Evolutionary conservation across 2,113 vertebrate genomes (phyloP).

Genomic region (Okapia johnstoni): DNA sequence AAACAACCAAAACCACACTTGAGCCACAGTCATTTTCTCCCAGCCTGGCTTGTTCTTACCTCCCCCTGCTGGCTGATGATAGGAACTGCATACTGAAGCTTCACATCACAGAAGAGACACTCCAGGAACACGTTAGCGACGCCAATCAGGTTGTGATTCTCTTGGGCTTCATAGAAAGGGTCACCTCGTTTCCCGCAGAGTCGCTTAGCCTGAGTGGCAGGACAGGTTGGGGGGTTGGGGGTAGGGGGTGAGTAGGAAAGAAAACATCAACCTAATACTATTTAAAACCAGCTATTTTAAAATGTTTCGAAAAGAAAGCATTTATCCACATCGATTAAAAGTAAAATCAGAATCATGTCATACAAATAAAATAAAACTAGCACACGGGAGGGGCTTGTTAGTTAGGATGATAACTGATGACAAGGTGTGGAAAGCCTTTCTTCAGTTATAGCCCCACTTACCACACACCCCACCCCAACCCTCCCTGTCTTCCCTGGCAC

Average conservation of each 20-base stretch:
- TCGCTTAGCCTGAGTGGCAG: conserved; percentile 81
- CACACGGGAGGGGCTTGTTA: rapidly evolving
- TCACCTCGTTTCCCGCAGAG: conserved; percentile 86
- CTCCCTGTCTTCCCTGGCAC: rapidly evolving
- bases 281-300: background rate
- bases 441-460: background rate
- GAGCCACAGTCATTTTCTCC: background rate
- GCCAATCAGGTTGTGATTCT: conserved; percentile 97
- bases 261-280: background rate
- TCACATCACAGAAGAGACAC: conserved; percentile 95
- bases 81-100: conserved; percentile 95
- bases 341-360: background rate
- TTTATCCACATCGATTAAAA: background rate
- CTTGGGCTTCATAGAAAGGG: conserved; percentile 96
- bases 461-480: background rate
- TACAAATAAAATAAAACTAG: background rate
- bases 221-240: rapidly evolving
- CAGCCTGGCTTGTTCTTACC: conserved; percentile 78
- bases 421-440: background rate
- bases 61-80: conserved; percentile 99
- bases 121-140: conserved; percentile 97
- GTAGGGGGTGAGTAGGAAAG: background rate
- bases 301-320: background rate
- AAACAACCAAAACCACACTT: background rate
- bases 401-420: background rate